Conservation (phyloP, 2,888 invertebrate species). For the Tromatobia lineatoria region DNA sequence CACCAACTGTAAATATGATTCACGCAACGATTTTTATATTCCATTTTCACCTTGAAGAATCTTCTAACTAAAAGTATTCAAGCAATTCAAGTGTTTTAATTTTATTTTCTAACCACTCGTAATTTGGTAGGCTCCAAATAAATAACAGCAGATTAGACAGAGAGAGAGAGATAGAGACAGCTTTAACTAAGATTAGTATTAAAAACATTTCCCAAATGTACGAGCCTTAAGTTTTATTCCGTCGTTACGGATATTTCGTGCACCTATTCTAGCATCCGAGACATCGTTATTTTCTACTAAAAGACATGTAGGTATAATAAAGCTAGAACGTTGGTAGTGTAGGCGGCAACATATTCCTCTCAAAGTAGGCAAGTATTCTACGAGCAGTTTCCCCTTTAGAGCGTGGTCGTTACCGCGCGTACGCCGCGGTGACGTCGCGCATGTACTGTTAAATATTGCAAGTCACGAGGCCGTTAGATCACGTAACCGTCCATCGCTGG, state of each 20-base stretch:
- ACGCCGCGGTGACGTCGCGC: slow-evolving; percentile 26
- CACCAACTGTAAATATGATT: too few species aligned
- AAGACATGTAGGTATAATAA: slow-evolving; percentile 21
- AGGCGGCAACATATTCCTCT: slow-evolving; percentile 44
- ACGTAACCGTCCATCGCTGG: slow-evolving; percentile 35
- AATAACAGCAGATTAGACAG: too few species aligned
- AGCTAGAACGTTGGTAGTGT: not conserved
- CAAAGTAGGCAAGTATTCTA: slow-evolving; percentile 47
- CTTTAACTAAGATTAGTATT: too few species aligned
- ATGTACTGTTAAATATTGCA: slow-evolving; percentile 57
- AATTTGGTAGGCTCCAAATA: too few species aligned
- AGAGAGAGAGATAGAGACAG: too few species aligned
- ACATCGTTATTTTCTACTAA: slow-evolving; percentile 24
- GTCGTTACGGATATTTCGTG: slow-evolving; percentile 1
- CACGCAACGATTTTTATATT: too few species aligned
- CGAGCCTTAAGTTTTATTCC: not conserved
- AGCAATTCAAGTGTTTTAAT: too few species aligned
- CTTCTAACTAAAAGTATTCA: too few species aligned
- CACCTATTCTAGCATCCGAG: not conserved
- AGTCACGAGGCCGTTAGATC: slow-evolving; percentile 51
- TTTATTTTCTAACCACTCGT: too few species aligned
- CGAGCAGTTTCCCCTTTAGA: slow-evolving; percentile 36
- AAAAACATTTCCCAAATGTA: too few species aligned
- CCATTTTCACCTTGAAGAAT: too few species aligned
- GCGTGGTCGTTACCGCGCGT: slow-evolving; percentile 45